These are phyloP conservation scores for Ptychadena robeensis DNA, from an alignment of 2,797 vertebrate species.

Conservation along the genomic window DNA sequence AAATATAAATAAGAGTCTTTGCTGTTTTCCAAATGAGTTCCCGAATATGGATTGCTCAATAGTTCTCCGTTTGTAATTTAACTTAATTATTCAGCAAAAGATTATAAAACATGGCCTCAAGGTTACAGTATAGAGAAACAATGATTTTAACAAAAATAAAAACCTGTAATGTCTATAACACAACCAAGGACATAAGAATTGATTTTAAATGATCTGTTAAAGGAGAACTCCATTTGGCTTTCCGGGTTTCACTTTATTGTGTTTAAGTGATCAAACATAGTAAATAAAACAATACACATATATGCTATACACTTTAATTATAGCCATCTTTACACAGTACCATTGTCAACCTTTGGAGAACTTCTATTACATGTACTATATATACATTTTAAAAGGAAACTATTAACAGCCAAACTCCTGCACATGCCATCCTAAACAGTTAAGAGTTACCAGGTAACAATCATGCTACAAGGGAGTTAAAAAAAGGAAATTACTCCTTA, in stretches of 20 bases:
- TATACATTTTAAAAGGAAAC: too few species aligned
- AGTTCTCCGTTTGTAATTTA: slow-evolving; percentile 37
- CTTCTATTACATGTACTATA: too few species aligned
- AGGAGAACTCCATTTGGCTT: neutral
- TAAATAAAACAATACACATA: too few species aligned
- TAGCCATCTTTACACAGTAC: too few species aligned
- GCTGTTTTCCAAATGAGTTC: slow-evolving; percentile 40
- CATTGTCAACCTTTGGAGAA: too few species aligned
- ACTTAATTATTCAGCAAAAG: slow-evolving; percentile 41
- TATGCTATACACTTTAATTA: too few species aligned
- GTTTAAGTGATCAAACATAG: too few species aligned
- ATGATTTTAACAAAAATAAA: slow-evolving; percentile 9
- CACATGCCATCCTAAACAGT: too few species aligned
- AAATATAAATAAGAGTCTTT: slow-evolving; percentile 46
- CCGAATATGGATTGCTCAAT: slow-evolving; percentile 29
- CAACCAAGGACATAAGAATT: neutral
- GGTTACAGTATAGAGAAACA: slow-evolving; percentile 35
- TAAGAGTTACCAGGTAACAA: too few species aligned
- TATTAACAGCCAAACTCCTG: too few species aligned
- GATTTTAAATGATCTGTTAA: neutral
- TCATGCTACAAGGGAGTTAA: too few species aligned
- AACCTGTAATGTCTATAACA: neutral
- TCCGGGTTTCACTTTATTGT: neutral
- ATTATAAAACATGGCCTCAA: slow-evolving; percentile 33
- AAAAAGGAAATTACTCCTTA: too few species aligned